A percentile compares a stretch with the other conserved stretches of the same genome.
These are phyloP conservation scores for Saxidomus purpurata DNA, from an alignment of 1,140 invertebrate species.

Conservation along the genomic window DNA sequence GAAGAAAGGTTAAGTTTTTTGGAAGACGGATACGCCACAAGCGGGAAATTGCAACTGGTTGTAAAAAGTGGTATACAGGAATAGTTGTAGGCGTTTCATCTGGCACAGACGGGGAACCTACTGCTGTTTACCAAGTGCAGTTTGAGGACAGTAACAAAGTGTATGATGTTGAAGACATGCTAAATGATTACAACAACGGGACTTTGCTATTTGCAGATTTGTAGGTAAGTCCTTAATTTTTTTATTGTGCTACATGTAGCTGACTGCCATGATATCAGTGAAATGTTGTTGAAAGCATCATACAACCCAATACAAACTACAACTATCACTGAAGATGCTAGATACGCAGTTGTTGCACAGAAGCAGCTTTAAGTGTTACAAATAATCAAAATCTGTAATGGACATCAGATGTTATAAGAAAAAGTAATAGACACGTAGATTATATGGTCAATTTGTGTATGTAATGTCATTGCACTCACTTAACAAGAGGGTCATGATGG, in stretches of 20 bases:
- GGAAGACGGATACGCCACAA: constrained; percentile 18
- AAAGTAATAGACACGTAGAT: no score
- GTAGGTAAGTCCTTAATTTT: neutral
- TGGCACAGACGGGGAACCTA: neutral
- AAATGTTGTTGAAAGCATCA: no score
- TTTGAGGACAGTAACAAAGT: neutral
- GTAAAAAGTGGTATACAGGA: constrained; percentile 5
- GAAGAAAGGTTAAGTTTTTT: constrained; percentile 16
- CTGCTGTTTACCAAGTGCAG: constrained; percentile 25
- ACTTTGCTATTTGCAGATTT: neutral
- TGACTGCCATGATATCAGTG: neutral
- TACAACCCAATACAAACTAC: no score
- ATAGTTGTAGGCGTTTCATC: neutral
- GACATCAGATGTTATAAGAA: no score
- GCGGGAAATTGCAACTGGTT: neutral
- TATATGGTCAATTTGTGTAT: no score
- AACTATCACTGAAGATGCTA: no score
- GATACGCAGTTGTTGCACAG: no score
- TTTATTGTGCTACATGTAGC: neutral
- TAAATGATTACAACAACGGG: constrained; percentile 11
- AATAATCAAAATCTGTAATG: no score
- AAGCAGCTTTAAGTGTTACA: no score
- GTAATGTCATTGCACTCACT: no score
- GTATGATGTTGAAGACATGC: constrained; percentile 36
- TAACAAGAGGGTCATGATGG: no score